Evolutionary conservation across 2,888 invertebrate species (phyloP), one percentile per base, ranked within the genome.

Genomic region (Mesochorus sp.): DNA sequence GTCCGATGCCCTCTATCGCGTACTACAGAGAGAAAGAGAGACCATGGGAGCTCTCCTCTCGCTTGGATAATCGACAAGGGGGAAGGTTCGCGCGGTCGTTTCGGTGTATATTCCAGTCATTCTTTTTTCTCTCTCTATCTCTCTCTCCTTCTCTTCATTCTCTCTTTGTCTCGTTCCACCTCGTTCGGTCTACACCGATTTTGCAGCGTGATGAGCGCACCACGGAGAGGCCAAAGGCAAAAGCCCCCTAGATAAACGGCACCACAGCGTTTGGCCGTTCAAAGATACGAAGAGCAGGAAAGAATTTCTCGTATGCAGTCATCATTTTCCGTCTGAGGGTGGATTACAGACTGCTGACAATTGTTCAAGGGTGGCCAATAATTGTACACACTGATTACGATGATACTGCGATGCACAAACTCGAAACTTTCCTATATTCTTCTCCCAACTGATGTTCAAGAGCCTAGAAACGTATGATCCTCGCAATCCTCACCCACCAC

Each of bases 11-110:
- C 59, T 67, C 39, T 31, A 28, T 73, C 49, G 31, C 14, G 26
- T 39, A 28, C 14, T n/a, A 34, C 37, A 39, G 39, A 59, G 37
- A 28, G 42, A 3, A 5, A 14, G 14, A 28, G 14, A 12, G n/a
- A 8, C 28, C 39, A 37, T 10, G 51, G 61, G 31, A 19, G 28
- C 24, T 71, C 39, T 51, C 55, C n/a, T 49, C n/a, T 1, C 59
- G 44, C 51, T 76, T 14, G 76, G 61, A 53, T 67, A 72, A 76
- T 59, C 76, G 61, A 21, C 61, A 34, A 67, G 28, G 71, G 72
- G 57, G 53, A 53, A 75, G 47, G 24, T 57, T 81, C 57, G 37
- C n/a, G n/a, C 47, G 47, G 57, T 73, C 70, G 68, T 64, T 74
- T 78, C 31, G 53, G 61, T 62, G 34, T 61, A 49, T 39, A 49